Evolutionary conservation across 1,140 invertebrate genomes (phyloP).

Genomic region (Melanaphis sacchari): DNA sequence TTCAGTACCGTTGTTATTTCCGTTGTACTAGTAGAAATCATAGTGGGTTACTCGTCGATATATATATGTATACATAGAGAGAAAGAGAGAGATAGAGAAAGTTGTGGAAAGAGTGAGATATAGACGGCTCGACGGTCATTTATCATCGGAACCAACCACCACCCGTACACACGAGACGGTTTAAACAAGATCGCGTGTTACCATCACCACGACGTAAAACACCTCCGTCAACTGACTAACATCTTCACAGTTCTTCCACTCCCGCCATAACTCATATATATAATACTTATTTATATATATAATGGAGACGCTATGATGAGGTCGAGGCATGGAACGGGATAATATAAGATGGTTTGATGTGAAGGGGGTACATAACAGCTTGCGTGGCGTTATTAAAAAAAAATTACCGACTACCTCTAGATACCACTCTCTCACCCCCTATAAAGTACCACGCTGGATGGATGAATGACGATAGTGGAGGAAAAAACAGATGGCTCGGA

Average conservation of each 20-base stretch:
- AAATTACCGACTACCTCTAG: background rate
- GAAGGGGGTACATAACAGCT: slow-evolving; percentile 14
- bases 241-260: background rate
- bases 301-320: background rate
- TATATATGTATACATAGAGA: too few species aligned
- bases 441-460: background rate
- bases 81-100: background rate
- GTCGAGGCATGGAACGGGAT: background rate
- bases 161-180: background rate
- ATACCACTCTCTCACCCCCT: background rate
- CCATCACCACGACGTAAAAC: background rate
- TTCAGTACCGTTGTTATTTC: background rate
- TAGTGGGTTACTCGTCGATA: background rate
- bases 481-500: slow-evolving; percentile 4
- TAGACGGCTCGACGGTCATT: background rate
- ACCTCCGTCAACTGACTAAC: background rate
- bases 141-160: background rate
- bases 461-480: background rate
- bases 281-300: too few species aligned
- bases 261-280: background rate
- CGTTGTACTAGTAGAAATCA: background rate
- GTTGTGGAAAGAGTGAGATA: background rate
- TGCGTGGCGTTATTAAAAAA: slow-evolving; percentile 51
- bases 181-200: slow-evolving; percentile 32
- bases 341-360: background rate